Evolutionary conservation across 2,113 vertebrate species (phyloP).

Genomic region (Phalacrocorax carbo): DNA sequence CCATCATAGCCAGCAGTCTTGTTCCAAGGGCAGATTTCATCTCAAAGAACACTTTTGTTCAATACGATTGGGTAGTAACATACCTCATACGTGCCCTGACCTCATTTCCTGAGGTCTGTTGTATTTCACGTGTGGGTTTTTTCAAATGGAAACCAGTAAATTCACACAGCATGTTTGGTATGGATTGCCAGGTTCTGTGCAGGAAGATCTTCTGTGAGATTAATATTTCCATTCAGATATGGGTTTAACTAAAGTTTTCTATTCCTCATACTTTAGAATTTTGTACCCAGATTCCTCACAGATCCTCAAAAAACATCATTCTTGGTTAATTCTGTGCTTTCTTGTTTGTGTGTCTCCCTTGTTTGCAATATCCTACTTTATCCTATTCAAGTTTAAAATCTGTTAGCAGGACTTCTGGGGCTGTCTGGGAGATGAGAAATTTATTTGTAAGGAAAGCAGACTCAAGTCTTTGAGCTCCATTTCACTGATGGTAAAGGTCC

Average conservation of each 20-base stretch:
- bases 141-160: neutral
- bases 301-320: neutral
- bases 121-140: neutral
- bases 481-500: neutral
- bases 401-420: neutral
- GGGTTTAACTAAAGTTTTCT: neutral
- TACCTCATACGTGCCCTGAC: neutral
- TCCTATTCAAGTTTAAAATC: neutral
- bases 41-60: neutral
- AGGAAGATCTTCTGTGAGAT: neutral
- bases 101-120: neutral
- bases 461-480: neutral
- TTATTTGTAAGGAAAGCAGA: neutral
- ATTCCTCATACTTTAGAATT: neutral
- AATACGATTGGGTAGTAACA: rapidly evolving
- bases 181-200: neutral
- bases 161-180: neutral
- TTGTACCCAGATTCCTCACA: neutral
- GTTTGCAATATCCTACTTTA: neutral
- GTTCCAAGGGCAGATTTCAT: neutral
- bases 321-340: neutral
- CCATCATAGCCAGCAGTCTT: neutral
- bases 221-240: neutral
- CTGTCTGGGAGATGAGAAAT: neutral
- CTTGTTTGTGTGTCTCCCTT: neutral